Conservation (phyloP, 2,888 invertebrate species). For the Odontocerum albicorne region DNA sequence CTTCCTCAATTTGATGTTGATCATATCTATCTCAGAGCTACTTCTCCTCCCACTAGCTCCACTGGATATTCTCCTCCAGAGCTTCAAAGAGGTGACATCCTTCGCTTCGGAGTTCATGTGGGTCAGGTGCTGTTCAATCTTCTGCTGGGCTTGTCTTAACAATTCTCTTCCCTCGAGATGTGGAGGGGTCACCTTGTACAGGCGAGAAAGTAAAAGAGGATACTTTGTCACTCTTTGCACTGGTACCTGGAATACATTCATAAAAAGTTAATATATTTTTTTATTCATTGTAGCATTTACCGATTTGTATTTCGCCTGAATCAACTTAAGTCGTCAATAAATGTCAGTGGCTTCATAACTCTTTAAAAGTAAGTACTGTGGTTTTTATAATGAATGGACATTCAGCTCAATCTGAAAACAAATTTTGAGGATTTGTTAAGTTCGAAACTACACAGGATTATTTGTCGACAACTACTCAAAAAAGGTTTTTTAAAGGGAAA, state of each 20-base stretch:
- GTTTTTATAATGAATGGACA: no score
- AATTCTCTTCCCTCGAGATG: conserved; percentile 83
- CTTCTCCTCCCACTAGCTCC: conserved; percentile 68
- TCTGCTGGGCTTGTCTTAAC: conserved; percentile 84
- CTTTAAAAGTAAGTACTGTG: no score
- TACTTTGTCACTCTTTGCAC: conserved; percentile 97
- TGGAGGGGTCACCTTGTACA: conserved; percentile 86
- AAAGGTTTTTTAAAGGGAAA: no score
- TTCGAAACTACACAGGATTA: no score
- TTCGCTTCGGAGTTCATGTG: conserved; percentile 94
- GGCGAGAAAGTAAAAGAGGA: conserved; percentile 85
- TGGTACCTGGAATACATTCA: conserved; percentile 80
- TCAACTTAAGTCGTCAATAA: no score
- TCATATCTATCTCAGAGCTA: conserved; percentile 83
- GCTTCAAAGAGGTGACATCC: conserved; percentile 82
- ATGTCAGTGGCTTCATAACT: no score
- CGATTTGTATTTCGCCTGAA: no score
- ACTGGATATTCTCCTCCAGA: conserved; percentile 87
- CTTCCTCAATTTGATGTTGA: conserved; percentile 87
- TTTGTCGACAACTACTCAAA: no score
- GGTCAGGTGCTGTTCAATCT: conserved; percentile 89
- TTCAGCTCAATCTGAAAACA: no score
- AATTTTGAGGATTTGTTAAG: no score
- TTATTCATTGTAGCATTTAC: no score
- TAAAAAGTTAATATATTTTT: no score